Conservation (phyloP, 2,797 vertebrate genomes). For the Amblyopsis hoosieri region DNA sequence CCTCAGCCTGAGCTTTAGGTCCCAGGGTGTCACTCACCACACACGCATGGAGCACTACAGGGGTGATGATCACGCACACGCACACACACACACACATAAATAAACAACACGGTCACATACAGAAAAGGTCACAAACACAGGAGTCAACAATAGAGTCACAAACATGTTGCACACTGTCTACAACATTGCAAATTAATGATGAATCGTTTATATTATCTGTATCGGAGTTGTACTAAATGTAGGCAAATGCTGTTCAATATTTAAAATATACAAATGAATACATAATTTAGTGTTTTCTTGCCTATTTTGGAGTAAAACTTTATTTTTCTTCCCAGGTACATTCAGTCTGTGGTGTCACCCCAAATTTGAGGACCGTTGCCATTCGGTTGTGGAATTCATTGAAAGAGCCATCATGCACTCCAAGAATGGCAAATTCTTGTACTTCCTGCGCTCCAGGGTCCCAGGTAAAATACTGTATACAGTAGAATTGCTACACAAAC, state of each 20-base stretch:
- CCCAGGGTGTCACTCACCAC: constrained; percentile 93
- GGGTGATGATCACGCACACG: constrained; percentile 65
- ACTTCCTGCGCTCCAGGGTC: constrained; percentile 94
- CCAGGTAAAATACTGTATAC: constrained; percentile 80
- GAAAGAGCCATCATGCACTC: constrained; percentile 98
- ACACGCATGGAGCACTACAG: constrained; percentile 91
- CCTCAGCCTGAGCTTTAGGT: constrained; percentile 96
- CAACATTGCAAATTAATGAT: no score
- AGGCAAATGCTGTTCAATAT: no score
- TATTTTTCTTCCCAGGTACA: constrained; percentile 48
- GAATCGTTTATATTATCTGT: no score
- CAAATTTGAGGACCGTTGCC: constrained; percentile 93
- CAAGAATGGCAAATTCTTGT: constrained; percentile 96
- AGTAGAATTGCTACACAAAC: constrained; percentile 5
- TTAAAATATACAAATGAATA: no score
- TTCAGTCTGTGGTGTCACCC: constrained; percentile 77
- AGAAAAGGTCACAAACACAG: no score
- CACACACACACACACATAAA: constrained; percentile 1
- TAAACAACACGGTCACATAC: neutral
- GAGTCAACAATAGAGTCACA: no score
- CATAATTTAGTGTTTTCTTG: no score
- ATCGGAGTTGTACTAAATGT: no score
- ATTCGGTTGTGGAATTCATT: constrained; percentile 98
- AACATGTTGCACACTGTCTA: no score
- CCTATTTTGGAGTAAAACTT: neutral